Percentiles rank a stretch among this genome's conserved stretches.
These are phyloP conservation scores for Platerodrilus igneus DNA, from an alignment of 2,888 invertebrate genomes.

Conservation along the genomic window DNA sequence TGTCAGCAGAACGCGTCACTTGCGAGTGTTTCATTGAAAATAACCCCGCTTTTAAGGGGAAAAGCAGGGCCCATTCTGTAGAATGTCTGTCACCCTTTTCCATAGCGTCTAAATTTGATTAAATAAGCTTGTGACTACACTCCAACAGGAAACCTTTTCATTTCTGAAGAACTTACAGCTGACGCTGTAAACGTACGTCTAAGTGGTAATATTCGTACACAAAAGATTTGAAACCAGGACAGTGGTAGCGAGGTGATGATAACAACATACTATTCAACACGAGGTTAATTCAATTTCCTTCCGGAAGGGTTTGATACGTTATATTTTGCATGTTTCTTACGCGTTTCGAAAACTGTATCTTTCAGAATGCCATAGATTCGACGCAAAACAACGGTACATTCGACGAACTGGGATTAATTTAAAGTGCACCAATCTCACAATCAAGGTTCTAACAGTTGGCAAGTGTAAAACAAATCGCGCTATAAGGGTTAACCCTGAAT, in stretches of 20 bases:
- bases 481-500: slow-evolving; percentile 7
- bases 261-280: slow-evolving; percentile 24
- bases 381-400: too few species aligned
- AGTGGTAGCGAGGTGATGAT: slow-evolving; percentile 16
- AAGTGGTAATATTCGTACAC: neutral
- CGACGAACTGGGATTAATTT: too few species aligned
- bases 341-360: too few species aligned
- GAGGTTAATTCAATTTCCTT: slow-evolving; percentile 26
- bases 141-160: too few species aligned
- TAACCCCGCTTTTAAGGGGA: slow-evolving; percentile 54
- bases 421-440: too few species aligned
- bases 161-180: too few species aligned
- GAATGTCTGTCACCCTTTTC: slow-evolving; percentile 50
- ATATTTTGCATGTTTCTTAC: too few species aligned
- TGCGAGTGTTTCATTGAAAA: slow-evolving; percentile 54
- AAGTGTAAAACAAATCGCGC: too few species aligned
- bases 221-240: slow-evolving; percentile 6
- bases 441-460: too few species aligned
- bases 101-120: slow-evolving; percentile 10
- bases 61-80: slow-evolving; percentile 57
- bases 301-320: too few species aligned
- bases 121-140: too few species aligned
- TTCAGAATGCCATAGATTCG: too few species aligned
- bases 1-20: slow-evolving; percentile 36
- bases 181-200: slow-evolving; percentile 6